Evolutionary conservation across 2,113 vertebrate species (phyloP).

Genomic region (Electrona antarctica): DNA sequence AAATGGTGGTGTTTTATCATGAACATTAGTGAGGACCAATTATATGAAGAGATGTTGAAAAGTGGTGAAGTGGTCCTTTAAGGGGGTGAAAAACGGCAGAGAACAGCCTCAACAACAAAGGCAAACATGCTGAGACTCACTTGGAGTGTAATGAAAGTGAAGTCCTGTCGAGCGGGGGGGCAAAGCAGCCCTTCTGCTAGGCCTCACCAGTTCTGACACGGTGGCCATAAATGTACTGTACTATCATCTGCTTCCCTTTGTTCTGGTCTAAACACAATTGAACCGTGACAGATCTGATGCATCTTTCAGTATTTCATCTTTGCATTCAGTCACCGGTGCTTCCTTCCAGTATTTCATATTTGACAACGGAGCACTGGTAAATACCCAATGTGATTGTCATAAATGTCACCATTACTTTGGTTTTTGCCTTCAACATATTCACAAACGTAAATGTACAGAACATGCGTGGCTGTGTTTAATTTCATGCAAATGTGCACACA

Average conservation of each 20-base stretch:
- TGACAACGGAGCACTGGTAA: neutral
- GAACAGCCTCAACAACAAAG: conserved; percentile 31
- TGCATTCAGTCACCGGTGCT: neutral
- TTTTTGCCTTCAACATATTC: neutral
- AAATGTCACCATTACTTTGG: neutral
- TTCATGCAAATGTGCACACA: neutral
- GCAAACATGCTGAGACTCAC: conserved; percentile 26
- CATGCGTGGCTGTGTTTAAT: too few species aligned
- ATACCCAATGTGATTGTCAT: neutral
- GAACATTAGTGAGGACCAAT: too few species aligned
- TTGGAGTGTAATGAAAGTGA: conserved; percentile 53
- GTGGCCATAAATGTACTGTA: conserved; percentile 18
- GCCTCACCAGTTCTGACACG: conserved; percentile 31
- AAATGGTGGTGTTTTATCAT: too few species aligned
- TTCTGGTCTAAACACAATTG: conserved; percentile 7
- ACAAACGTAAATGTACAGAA: too few species aligned
- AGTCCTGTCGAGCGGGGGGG: conserved; percentile 37
- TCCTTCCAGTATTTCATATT: neutral
- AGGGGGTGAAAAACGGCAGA: conserved; percentile 34
- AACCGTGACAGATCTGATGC: neutral
- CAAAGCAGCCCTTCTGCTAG: conserved; percentile 44
- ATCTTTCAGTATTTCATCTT: neutral
- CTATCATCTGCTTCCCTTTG: conserved; percentile 2
- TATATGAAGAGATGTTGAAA: too few species aligned
- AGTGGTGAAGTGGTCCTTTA: too few species aligned